Evolutionary conservation across 2,113 vertebrate genomes (phyloP), one percentile per base, ranked within the genome.

Genomic region (Lepidothrix coronata): DNA sequence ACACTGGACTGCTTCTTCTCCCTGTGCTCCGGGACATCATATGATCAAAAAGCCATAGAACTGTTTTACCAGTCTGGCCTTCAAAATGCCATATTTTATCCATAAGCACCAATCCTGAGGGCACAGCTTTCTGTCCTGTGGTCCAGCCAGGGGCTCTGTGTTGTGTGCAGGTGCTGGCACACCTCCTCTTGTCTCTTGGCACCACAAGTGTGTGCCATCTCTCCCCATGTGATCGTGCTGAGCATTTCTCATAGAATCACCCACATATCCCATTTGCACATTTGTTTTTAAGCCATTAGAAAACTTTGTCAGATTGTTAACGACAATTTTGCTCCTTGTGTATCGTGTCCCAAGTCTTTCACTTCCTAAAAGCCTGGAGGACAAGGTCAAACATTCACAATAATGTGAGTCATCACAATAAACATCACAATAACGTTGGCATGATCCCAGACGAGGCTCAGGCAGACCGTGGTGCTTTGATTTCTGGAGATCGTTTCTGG

Each of bases 371-470:
- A 73, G 49, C 62, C 63, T 8, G n/a, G 35, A 39, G 28, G 48
- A 59, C 49, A 9, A 61, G 41, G 35, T n/a, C 33, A 39, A 63
- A 21, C 27, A 41, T 19, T 63, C 37, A 30, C 12, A 14, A 20
- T 21, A 41, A 30, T 8, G 27, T 30, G 37, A 63, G 27, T 30
- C 59, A 39, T 19, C 59, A 39, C 59, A 39, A 62, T 9, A 37
- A 37, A 27, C 17, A 20, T 25, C 12, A 2, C 0, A 1, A 2
- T 23, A 11, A 46, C 1, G 31, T 12, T 43, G 25, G n/a, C 7
- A 4, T 3, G 46, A 17, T 20, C 22, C 20, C 12, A 39, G 51
- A 28, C 0, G 1, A 43, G 75, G 52, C 52, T 61, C 33, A 15
- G 86, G 46, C 49, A 46, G 30, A 5, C 14, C 6, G 14, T 0